A percentile compares a stretch with the other conserved stretches of the same genome.
Evolutionary conservation across 2,113 vertebrate species (phyloP).

Genomic region (Eptesicus fuscus): DNA sequence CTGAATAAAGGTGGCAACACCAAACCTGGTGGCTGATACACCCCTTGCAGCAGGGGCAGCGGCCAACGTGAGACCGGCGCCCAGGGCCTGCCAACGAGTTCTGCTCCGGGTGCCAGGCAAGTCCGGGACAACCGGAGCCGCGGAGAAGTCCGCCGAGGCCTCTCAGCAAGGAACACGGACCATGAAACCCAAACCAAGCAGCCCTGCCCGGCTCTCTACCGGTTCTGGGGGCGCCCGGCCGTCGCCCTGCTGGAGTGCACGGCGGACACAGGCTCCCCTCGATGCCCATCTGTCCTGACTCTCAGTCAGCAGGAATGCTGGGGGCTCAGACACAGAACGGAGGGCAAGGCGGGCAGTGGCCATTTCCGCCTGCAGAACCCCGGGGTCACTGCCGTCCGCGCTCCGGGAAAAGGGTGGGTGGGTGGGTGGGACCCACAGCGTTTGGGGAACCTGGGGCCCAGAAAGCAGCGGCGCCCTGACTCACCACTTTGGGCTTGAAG

Average conservation of each 20-base stretch:
- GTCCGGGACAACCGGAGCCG: not conserved
- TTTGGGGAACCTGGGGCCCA: fast-evolving
- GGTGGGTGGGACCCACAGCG: fast-evolving
- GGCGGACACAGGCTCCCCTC: not conserved
- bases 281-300: not conserved
- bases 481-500: conserved; percentile 99
- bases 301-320: not conserved
- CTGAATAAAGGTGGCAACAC: fast-evolving
- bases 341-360: not conserved
- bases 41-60: fast-evolving
- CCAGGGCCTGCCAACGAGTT: not conserved
- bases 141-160: fast-evolving
- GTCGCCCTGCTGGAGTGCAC: fast-evolving
- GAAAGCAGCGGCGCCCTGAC: conserved; percentile 51
- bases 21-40: fast-evolving
- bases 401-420: fast-evolving
- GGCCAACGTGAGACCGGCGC: fast-evolving
- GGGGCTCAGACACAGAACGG: not conserved
- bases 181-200: fast-evolving
- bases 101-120: fast-evolving
- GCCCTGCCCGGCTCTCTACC: fast-evolving
- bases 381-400: not conserved
- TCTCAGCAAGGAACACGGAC: fast-evolving
- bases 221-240: not conserved
- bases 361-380: not conserved